Conservation (phyloP, 1,140 invertebrate genomes). For the Drosophila arawakana region DNA sequence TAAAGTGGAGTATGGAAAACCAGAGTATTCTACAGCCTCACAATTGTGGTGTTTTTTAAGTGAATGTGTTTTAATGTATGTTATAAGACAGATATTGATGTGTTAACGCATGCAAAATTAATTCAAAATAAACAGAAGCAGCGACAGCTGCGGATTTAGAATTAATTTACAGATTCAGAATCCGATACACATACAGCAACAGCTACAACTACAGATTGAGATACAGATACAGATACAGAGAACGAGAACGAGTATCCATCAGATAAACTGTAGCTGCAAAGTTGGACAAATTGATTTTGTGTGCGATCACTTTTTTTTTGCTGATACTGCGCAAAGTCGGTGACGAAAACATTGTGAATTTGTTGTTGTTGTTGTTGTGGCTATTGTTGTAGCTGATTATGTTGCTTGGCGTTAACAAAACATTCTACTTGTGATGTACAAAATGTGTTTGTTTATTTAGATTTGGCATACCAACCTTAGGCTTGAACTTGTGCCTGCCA, state of each 20-base stretch:
- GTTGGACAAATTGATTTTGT: slow-evolving; percentile 51
- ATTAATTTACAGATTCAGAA: background rate
- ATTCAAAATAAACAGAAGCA: slow-evolving; percentile 1
- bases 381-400: slow-evolving; percentile 26
- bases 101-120: slow-evolving; percentile 9
- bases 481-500: slow-evolving; percentile 42
- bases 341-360: slow-evolving; percentile 38
- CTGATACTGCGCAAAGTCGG: slow-evolving; percentile 47
- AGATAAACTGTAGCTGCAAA: slow-evolving; percentile 50
- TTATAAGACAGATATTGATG: slow-evolving; percentile 1
- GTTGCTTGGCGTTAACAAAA: slow-evolving; percentile 21
- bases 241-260: background rate
- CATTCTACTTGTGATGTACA: slow-evolving; percentile 27
- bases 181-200: background rate
- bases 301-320: slow-evolving; percentile 41
- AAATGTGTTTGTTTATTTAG: slow-evolving; percentile 73
- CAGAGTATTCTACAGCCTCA: slow-evolving; percentile 2
- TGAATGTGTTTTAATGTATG: slow-evolving; percentile 1
- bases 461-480: slow-evolving; percentile 45
- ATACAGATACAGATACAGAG: slow-evolving; percentile 14
- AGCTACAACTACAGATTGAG: slow-evolving; percentile 13
- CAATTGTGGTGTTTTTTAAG: background rate
- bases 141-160: slow-evolving; percentile 2
- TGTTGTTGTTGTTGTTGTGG: slow-evolving; percentile 27
- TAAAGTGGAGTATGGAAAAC: background rate